Evolutionary conservation across 2,797 vertebrate genomes (phyloP), one percentile per base, ranked within the genome.

Genomic region (Sebastes alutus): DNA sequence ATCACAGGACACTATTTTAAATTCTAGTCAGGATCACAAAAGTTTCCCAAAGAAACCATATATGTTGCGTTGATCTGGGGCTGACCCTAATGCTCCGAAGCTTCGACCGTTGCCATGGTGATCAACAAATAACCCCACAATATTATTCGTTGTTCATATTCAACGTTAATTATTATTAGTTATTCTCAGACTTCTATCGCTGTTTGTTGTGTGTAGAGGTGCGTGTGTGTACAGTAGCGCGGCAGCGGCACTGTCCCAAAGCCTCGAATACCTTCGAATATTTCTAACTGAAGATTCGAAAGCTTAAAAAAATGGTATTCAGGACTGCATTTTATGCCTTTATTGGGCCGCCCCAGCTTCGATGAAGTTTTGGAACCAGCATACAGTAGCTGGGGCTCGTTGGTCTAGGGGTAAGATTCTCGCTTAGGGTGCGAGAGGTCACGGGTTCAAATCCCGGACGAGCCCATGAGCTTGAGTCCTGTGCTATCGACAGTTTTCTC

Each of bases 401-500:
- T 96, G 95, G 95, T 96, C 95, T 96, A 96, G 95, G 95, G 95
- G 96, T 96, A 96, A 96, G 95, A 96, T 96, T 96, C 94, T 96
- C 94, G 94, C 95, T 96, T 96, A 91, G 95, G 95, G 94, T 96
- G 95, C 93, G 94, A 96, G 95, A 96, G 94, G 94, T 96, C 95
- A 95, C 93, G 94, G 95, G 95, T 96, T 96, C 94, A 95, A 95
- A 96, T 96, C 95, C 95, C 94, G 94, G 95, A 96, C 93, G 95
- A 96, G 95, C 94, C 95, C 94, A 29, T 46, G 42, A 46, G 1
- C 42, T 46, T 46, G 42, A 18, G 14, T 46, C 2, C 42, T 46
- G 16, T 46, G 42, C 5, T 18, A 46, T 16, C 1, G 3, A 46
- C 16, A 18, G 42, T 46, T 46, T 46, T 18, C 42, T 46, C 16